Conservation (phyloP, 2,888 invertebrate species). For the Aspidiotus destructor region DNA sequence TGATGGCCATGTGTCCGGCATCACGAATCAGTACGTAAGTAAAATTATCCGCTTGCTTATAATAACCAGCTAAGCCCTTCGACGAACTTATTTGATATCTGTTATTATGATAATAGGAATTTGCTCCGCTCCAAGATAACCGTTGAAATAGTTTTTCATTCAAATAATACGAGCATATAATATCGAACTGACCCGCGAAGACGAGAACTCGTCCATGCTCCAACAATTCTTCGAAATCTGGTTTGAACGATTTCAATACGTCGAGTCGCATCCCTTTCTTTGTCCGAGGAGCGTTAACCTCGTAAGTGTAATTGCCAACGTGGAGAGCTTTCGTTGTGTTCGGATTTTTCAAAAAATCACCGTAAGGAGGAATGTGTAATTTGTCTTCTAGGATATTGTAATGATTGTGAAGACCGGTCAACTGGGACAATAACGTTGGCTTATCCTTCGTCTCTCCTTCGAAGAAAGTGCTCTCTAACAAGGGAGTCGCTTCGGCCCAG, state of each 20-base stretch:
- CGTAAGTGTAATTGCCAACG: constrained; percentile 33
- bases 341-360: constrained; percentile 14
- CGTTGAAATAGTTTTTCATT: constrained; percentile 40
- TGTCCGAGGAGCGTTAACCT: constrained; percentile 44
- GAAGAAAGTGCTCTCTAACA: constrained; percentile 36
- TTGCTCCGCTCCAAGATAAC: constrained; percentile 56
- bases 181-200: constrained; percentile 83
- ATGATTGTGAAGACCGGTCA: constrained; percentile 35
- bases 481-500: constrained; percentile 40
- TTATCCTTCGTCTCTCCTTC: constrained; percentile 16
- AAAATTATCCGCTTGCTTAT: constrained; percentile 58
- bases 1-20: constrained; percentile 72
- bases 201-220: constrained; percentile 59
- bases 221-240: constrained; percentile 58
- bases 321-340: constrained; percentile 35
- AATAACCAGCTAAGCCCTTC: constrained; percentile 62
- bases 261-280: constrained; percentile 62
- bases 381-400: constrained; percentile 34
- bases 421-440: constrained; percentile 17
- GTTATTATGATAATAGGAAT: constrained; percentile 54
- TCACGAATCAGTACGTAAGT: constrained; percentile 62
- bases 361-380: background rate
- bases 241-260: constrained; percentile 69
- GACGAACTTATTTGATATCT: constrained; percentile 59
- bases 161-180: constrained; percentile 70